Base-by-base conservation (phyloP, 2,888 invertebrate species). In the Ichneumoninae sp. region DNA sequence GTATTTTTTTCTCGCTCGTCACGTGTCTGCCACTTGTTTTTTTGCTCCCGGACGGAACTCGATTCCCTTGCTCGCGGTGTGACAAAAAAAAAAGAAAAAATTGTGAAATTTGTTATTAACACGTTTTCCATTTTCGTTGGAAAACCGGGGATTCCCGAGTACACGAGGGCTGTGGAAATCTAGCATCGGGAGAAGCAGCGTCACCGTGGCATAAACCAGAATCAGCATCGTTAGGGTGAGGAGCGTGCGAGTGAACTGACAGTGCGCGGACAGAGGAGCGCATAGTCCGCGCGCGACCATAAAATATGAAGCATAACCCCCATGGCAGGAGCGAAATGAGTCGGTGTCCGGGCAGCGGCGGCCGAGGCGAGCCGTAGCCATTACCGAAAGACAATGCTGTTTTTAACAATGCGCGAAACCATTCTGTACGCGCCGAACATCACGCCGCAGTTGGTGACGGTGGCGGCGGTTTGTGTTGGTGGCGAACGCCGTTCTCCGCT, bases 351-450 rank as follows among this genome's bases (percentile, higher is more conserved):
- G 30, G 65, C 65, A 76, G 62, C 72, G 62, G 72, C 70, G 71
- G 83, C 75, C 77, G 68, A 72, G 80, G 62, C 76, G 83, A 84
- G 84, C 77, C 79, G 74, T 83, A 68, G 77, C 79, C 84, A 84
- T 84, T 84, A 84, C 72, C 79, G 54, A 62, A 78, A 85, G 85
- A 86, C 86, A 86, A 86, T 86, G 86, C 83, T 86, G 85, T 85
- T 86, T 86, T 86, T 83, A 86, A 86, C 86, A 86, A 85, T 86
- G 85, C 85, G 71, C 82, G 72, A 80, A 84, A 62, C 66, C 82
- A 82, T 85, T 80, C 71, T 62, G 68, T 79, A 57, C 54, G 26
- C 44, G 75, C 52, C 22, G 60, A 80, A 62, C 62, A 62, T 62
- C 33, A 62, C 62, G 62, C 62, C 30, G 30, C 30, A 10, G 30